These are phyloP conservation scores for Rhimphoctona megacephalus DNA, from an alignment of 2,888 invertebrate genomes.

Conservation along the genomic window DNA sequence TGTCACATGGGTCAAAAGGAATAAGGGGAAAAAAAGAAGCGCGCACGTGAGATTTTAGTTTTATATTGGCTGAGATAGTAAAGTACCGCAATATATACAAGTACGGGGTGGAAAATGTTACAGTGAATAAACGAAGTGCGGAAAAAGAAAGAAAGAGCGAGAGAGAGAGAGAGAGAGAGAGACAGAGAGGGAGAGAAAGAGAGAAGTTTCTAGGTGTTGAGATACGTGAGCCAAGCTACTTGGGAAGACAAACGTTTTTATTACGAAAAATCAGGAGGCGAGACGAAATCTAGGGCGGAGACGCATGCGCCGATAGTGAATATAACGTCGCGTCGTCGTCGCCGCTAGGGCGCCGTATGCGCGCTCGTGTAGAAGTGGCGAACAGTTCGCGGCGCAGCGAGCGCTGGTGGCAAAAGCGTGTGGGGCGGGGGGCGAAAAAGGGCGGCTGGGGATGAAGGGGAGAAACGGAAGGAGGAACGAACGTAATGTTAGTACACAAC, in stretches of 20 bases:
- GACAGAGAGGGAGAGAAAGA: background rate
- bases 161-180: constrained; percentile 5
- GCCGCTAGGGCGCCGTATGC: constrained; percentile 53
- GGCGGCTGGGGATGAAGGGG: background rate
- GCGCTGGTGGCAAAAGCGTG: background rate
- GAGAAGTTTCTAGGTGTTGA: constrained; percentile 58
- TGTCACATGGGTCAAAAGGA: background rate
- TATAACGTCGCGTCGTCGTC: constrained; percentile 52
- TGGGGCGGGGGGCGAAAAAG: background rate
- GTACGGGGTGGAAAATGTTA: constrained; percentile 13
- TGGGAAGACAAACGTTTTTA: constrained; percentile 83
- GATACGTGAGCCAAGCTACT: constrained; percentile 78
- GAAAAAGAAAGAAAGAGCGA: constrained; percentile 15
- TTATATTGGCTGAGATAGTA: constrained; percentile 7
- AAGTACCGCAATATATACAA: constrained; percentile 21
- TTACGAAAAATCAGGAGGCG: constrained; percentile 82
- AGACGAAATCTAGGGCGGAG: constrained; percentile 80
- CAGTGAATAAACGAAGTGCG: constrained; percentile 14
- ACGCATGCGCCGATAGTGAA: constrained; percentile 63
- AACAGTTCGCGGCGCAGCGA: constrained; percentile 33
- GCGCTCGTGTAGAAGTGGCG: constrained; percentile 63
- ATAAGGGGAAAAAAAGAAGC: background rate
- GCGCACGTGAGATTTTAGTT: background rate
- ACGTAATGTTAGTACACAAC: constrained; percentile 25
- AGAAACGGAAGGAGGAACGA: background rate